Base-by-base conservation (phyloP, 2,888 invertebrate species). In the Apamea sordens region DNA sequence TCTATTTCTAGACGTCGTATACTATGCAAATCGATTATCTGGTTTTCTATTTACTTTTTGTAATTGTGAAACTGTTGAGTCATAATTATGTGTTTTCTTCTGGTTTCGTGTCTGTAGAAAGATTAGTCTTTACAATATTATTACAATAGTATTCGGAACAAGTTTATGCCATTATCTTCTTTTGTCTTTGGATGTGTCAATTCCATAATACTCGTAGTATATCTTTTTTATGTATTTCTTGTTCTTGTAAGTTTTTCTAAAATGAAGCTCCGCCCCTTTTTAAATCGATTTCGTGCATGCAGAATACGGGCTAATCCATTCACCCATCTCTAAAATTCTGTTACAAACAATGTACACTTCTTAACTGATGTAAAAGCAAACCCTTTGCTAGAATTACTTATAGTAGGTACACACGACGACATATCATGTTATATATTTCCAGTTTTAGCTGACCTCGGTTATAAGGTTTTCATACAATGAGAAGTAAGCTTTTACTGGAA, bases 21-120 rank as follows among this genome's bases (percentile, higher is more conserved):
- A 28, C 44, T 64, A 36, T 61, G 36, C 41, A 79, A 44, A 50
- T 79, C 18, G 63, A 50, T 28, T 47, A 53, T 0, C 15, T 56
- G 36, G 15, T 68, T 53, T 18, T 80, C 56, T 61, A 18, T 83
- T 61, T 53, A 44, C 24, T 73, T 53, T 36, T 73, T 24, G 64
- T 73, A 24, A 50, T 44, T 28, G 36, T 64, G n/a, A 4, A 28
- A 44, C 15, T 41, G 0, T 1, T n/a, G 53, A 44, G 10, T 36
- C n/a, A 41, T 0, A 47, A 47, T 47, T 13, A 47, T 24, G 21
- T 73, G 11, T 53, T 53, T 50, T 53, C 21, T 53, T 59, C 36
- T 59, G n/a, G 28, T 41, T n/a, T 44, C 0, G 7, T n/a, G 32
- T 21, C 3, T 71, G 21, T 41, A 10, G 28, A 21, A 47, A 78